Base-by-base conservation (phyloP, 1,140 invertebrate genomes). In the Hestina assimilis region DNA sequence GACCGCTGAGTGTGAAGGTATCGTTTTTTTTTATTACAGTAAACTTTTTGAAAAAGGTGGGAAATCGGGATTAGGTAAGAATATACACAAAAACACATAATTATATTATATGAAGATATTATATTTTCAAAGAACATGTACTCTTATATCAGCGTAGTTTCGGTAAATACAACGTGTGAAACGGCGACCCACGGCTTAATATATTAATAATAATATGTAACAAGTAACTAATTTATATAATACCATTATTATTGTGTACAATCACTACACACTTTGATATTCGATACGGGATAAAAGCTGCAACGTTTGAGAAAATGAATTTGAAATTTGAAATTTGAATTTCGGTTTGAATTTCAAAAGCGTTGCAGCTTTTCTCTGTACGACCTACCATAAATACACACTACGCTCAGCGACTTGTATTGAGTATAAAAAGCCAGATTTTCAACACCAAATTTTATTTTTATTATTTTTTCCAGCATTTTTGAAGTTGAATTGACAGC, bases 91-190 rank as follows among this genome's bases (percentile, higher is more conserved):
- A 80, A 76, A 77, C 75, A 72, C 60, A 69, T 42, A 67, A 54
- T 68, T 75, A 68, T 87, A 85, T 75, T 71, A 71, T 83, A 87
- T 84, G 79, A 87, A 87, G 84, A 82, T 86, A 87, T 83, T 87
- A 85, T 87, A 87, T 87, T 85, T 85, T 84, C 72, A 86, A 84
- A 86, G 84, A 87, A 87, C 84, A 87, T 86, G 76, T 85, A 84
- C 75, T 76, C 74, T 80, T 76, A 74, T 72, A 69, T 77, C 77
- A 83, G 79, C 83, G 72, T 83, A 80, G 73, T 78, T 71, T 78
- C 79, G 69, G 76, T 79, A 75, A 79, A 80, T 83, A 83, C 72
- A 83, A 80, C 79, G 68, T 76, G 79, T 78, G 75, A 86, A 87
- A 84, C 83, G 82, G 63, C 59, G 48, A 65, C 58, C 53, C 57